These are phyloP conservation scores for Drosophila stalkeri DNA, from an alignment of 2,888 invertebrate genomes.

Conservation along the genomic window DNA sequence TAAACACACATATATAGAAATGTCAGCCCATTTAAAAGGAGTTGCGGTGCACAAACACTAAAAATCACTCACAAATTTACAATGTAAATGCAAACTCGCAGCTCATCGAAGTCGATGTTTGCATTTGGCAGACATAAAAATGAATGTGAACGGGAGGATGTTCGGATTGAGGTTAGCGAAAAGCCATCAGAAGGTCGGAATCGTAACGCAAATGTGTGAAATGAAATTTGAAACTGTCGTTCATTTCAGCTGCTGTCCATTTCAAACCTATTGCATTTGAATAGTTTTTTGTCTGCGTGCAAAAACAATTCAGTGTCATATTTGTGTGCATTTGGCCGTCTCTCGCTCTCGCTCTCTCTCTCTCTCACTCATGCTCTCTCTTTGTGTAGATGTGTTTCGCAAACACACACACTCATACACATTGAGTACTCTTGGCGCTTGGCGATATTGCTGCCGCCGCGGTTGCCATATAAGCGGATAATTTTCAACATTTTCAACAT, in stretches of 20 bases:
- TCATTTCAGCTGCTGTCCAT: slow-evolving; percentile 28
- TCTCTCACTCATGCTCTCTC: neutral
- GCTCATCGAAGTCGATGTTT: slow-evolving; percentile 57
- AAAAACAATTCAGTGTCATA: slow-evolving; percentile 77
- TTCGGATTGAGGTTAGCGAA: slow-evolving; percentile 8
- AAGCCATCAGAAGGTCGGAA: slow-evolving; percentile 18
- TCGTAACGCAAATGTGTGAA: slow-evolving; percentile 65
- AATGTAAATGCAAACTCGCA: slow-evolving; percentile 58
- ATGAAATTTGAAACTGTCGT: slow-evolving; percentile 66
- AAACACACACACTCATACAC: slow-evolving; percentile 31
- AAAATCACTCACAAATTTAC: slow-evolving; percentile 70
- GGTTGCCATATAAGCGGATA: slow-evolving; percentile 58
- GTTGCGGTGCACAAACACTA: slow-evolving; percentile 41
- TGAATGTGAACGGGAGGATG: neutral
- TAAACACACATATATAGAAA: slow-evolving; percentile 25
- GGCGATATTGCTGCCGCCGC: slow-evolving; percentile 30
- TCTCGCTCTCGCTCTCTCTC: slow-evolving; percentile 22
- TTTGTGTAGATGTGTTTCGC: slow-evolving; percentile 29
- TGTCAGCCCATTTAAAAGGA: slow-evolving; percentile 50
- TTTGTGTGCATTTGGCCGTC: slow-evolving; percentile 55
- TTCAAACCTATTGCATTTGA: slow-evolving; percentile 39
- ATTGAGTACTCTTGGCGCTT: neutral
- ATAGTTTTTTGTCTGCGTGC: slow-evolving; percentile 49
- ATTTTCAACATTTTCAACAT: slow-evolving; percentile 65
- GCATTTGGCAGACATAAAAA: slow-evolving; percentile 37